Conservation (phyloP, 1,140 invertebrate species). For the Aradophagus sp. region DNA sequence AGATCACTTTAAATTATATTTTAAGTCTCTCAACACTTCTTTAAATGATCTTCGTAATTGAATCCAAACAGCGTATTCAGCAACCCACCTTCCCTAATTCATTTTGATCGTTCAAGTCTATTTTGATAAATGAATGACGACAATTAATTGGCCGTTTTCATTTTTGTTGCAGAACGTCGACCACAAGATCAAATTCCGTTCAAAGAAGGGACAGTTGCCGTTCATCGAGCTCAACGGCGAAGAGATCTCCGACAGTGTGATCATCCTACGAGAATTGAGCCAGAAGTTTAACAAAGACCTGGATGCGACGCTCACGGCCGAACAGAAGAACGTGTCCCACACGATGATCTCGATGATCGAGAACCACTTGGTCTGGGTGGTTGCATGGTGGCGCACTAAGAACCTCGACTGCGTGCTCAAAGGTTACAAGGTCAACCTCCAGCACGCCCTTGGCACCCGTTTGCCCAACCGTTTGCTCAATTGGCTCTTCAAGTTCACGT, state of each 20-base stretch:
- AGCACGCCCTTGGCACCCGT: conserved; percentile 88
- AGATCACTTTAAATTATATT: too few relatives aligned
- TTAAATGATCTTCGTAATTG: too few relatives aligned
- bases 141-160: too few relatives aligned
- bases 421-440: conserved; percentile 92
- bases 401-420: conserved; percentile 88
- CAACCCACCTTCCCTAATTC: too few relatives aligned
- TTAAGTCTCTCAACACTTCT: too few relatives aligned
- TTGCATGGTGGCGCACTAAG: conserved; percentile 91
- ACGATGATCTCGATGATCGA: conserved; percentile 97
- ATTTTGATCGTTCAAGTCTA: too few relatives aligned
- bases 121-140: too few relatives aligned
- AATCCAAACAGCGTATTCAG: too few relatives aligned
- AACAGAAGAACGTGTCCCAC: conserved; percentile 90
- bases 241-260: conserved; percentile 91
- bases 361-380: conserved; percentile 93
- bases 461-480: conserved; percentile 92
- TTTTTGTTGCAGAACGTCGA: conserved; percentile 86
- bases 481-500: conserved; percentile 92
- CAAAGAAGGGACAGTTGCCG: conserved; percentile 93
- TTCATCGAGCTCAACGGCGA: conserved; percentile 95
- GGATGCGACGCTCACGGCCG: conserved; percentile 84
- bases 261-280: conserved; percentile 90
- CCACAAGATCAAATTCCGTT: conserved; percentile 94
- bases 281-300: conserved; percentile 88